phyloP scores from a whole-genome alignment of 1,140 invertebrate species.

The Capitella teleta region DNA sequence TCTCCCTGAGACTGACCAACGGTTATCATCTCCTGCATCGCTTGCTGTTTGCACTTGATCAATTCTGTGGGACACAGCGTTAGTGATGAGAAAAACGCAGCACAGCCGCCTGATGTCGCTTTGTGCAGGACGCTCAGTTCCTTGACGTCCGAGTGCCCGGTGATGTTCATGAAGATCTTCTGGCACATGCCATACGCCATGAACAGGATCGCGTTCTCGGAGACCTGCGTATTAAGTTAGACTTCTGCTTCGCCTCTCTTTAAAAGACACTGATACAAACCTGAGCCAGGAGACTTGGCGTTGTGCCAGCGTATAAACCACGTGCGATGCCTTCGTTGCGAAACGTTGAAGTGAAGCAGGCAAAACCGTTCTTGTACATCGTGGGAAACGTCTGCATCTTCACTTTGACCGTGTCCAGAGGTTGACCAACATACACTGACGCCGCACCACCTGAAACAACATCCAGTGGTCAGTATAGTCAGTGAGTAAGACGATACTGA shows the following conservation, averaged over 20 bases:
- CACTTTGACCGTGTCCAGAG: conserved; percentile 75
- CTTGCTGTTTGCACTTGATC: conserved; percentile 94
- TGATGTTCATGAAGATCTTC: conserved; percentile 50
- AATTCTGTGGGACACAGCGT: conserved; percentile 94
- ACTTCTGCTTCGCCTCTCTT: no score
- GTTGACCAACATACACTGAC: conserved; percentile 93
- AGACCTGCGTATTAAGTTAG: no score
- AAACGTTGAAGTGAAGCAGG: conserved; percentile 63
- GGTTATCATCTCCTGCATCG: conserved; percentile 68
- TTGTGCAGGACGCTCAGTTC: conserved; percentile 53
- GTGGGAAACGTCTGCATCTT: conserved; percentile 97
- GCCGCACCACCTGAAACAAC: conserved; percentile 79
- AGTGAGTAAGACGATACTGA: no score
- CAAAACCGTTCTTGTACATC: conserved; percentile 69
- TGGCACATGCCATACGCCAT: conserved; percentile 94
- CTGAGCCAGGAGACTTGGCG: conserved; percentile 86
- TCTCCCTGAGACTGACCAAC: background rate
- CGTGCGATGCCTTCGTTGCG: conserved; percentile 47
- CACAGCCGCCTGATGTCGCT: conserved; percentile 90
- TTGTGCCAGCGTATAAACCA: conserved; percentile 81
- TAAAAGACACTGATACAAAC: no score
- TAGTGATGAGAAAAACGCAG: conserved; percentile 93
- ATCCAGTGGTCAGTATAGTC: no score
- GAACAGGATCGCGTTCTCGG: conserved; percentile 96
- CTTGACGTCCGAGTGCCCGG: conserved; percentile 5